These are phyloP conservation scores for Marasmarcha lunaedactyla DNA, from an alignment of 2,888 invertebrate species.

Conservation along the genomic window DNA sequence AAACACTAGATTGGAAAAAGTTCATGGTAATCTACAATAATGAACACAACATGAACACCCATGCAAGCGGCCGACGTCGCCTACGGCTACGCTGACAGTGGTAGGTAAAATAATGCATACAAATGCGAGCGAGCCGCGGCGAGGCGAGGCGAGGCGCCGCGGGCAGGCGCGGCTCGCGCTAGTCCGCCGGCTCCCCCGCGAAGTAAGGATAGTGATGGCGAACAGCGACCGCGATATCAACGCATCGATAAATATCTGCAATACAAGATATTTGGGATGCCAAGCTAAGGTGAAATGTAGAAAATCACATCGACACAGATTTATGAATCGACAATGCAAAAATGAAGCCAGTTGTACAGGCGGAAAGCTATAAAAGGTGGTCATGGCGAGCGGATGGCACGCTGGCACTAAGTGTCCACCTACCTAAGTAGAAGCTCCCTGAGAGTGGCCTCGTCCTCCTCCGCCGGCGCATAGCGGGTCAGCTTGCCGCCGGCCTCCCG, in stretches of 20 bases:
- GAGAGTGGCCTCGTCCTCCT: slow-evolving; percentile 93
- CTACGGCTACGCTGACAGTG: background rate
- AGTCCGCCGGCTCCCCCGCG: slow-evolving; percentile 29
- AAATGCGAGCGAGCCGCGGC: slow-evolving; percentile 30
- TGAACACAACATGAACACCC: slow-evolving; percentile 39
- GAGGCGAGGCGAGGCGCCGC: slow-evolving; percentile 41
- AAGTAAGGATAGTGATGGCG: slow-evolving; percentile 28
- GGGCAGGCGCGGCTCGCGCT: slow-evolving; percentile 20
- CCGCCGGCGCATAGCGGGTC: slow-evolving; percentile 85
- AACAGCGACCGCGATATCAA: slow-evolving; percentile 30
- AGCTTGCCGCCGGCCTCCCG: slow-evolving; percentile 71
- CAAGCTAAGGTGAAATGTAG: slow-evolving; percentile 43
- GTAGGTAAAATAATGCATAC: slow-evolving; percentile 8
- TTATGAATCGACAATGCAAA: slow-evolving; percentile 19
- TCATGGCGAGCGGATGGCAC: background rate
- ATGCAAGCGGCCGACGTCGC: slow-evolving; percentile 38
- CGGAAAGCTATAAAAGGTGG: slow-evolving; percentile 42
- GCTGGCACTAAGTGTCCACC: slow-evolving; percentile 31
- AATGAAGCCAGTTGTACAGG: slow-evolving; percentile 53
- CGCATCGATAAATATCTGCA: slow-evolving; percentile 54
- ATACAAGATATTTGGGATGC: slow-evolving; percentile 62
- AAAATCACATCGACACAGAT: slow-evolving; percentile 21
- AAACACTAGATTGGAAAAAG: background rate
- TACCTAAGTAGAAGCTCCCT: slow-evolving; percentile 96
- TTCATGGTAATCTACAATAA: background rate